Evolutionary conservation across 2,888 invertebrate species (phyloP).

Genomic region (Acrocera orbiculus): DNA sequence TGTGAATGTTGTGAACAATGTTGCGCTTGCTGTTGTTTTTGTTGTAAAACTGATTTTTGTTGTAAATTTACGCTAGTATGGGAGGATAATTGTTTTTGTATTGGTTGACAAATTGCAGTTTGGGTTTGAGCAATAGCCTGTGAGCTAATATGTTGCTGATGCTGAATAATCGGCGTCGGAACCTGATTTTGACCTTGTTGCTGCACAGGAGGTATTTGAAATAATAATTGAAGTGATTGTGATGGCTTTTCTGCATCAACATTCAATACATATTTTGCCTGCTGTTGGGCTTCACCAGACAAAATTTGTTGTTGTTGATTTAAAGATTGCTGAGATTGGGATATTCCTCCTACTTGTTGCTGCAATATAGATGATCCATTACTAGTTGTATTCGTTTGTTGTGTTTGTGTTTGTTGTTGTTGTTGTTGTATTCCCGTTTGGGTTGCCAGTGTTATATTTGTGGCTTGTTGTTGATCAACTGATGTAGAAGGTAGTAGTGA

Average conservation of each 20-base stretch:
- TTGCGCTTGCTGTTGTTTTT: conserved; percentile 14
- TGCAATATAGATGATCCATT: conserved; percentile 9
- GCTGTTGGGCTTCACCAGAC: conserved; percentile 20
- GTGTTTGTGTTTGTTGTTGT: conserved; percentile 6
- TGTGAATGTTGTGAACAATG: conserved; percentile 9
- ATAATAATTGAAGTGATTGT: conserved; percentile 28
- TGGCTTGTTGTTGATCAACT: conserved; percentile 22
- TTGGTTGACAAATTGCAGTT: conserved; percentile 7
- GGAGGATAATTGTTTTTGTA: conserved; percentile 13
- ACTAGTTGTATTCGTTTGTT: conserved; percentile 6
- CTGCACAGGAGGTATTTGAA: conserved; percentile 25
- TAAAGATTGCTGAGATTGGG: conserved; percentile 12
- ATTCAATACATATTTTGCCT: conserved; percentile 30
- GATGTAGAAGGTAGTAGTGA: conserved; percentile 25
- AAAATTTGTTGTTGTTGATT: conserved; percentile 10
- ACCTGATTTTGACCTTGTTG: conserved; percentile 17
- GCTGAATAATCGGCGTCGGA: conserved; percentile 10
- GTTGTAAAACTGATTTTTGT: conserved; percentile 20
- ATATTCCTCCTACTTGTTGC: no score
- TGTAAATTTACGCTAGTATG: conserved; percentile 19
- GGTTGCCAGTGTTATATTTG: conserved; percentile 16
- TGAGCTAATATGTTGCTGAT: conserved; percentile 5
- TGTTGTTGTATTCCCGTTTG: conserved; percentile 9
- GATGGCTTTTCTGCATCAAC: conserved; percentile 29
- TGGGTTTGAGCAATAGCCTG: conserved; percentile 7